phyloP scores from a whole-genome alignment of 2,888 invertebrate genomes.

The Clivina fossor region DNA sequence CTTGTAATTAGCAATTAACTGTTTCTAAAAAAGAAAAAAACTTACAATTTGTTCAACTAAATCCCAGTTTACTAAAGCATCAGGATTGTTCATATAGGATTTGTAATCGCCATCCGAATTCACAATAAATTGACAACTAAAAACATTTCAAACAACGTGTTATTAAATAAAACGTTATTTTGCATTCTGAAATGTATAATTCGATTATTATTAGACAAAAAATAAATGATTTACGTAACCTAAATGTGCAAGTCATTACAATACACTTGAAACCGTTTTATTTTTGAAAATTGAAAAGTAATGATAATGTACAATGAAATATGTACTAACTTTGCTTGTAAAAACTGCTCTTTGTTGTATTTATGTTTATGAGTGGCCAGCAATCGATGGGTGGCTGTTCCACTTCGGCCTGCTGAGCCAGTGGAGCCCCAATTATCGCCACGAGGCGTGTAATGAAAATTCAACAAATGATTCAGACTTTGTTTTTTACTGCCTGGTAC shows the following conservation, averaged over 20 bases:
- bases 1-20: background rate
- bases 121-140: constrained; percentile 94
- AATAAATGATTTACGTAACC: too few relatives aligned
- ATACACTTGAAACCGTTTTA: too few relatives aligned
- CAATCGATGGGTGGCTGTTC: constrained; percentile 48
- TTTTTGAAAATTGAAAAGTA: too few relatives aligned
- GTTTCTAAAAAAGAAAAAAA: constrained; percentile 39
- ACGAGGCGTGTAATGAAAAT: constrained; percentile 81
- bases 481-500: constrained; percentile 85
- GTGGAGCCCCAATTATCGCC: constrained; percentile 48
- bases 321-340: constrained; percentile 84
- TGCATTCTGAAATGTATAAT: constrained; percentile 8
- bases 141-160: constrained; percentile 31
- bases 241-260: too few relatives aligned
- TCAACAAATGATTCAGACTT: constrained; percentile 91
- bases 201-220: too few relatives aligned
- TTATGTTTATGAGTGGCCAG: constrained; percentile 62
- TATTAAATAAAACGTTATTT: constrained; percentile 11
- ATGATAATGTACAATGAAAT: too few relatives aligned
- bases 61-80: constrained; percentile 88
- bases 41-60: constrained; percentile 90
- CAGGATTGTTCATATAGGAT: constrained; percentile 78
- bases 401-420: constrained; percentile 38
- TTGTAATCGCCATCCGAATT: constrained; percentile 78
- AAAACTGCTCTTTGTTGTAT: constrained; percentile 90